Evolutionary conservation across 2,888 invertebrate species (phyloP).

Genomic region (Drosophila dives): DNA sequence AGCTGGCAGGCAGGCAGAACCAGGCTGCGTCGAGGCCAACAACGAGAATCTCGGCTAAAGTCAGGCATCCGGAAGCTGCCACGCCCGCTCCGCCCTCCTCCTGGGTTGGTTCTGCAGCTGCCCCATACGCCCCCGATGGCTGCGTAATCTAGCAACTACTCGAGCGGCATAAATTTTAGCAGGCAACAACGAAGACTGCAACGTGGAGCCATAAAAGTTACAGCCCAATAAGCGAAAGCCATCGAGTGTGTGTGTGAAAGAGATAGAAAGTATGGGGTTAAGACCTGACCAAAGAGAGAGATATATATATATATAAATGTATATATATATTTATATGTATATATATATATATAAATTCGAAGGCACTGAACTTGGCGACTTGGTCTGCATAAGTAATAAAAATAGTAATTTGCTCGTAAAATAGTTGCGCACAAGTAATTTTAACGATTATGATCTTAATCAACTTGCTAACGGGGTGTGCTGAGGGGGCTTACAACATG

Average conservation of each 20-base stretch:
- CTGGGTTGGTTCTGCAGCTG: background rate
- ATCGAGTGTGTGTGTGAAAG: background rate
- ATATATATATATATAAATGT: constrained; percentile 34
- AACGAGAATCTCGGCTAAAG: constrained; percentile 64
- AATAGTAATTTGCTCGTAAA: constrained; percentile 76
- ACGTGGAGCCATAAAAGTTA: constrained; percentile 70
- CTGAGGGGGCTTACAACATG: background rate
- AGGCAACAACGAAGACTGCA: constrained; percentile 55
- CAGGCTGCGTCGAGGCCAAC: constrained; percentile 23
- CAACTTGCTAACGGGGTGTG: constrained; percentile 55
- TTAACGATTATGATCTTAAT: constrained; percentile 81
- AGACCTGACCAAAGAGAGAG: constrained; percentile 48
- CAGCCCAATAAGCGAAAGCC: constrained; percentile 45
- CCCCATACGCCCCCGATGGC: constrained; percentile 16
- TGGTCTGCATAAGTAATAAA: constrained; percentile 77
- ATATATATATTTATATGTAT: constrained; percentile 1
- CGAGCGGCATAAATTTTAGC: constrained; percentile 70
- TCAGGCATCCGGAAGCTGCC: constrained; percentile 62
- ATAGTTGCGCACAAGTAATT: constrained; percentile 80
- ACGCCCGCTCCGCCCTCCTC: background rate
- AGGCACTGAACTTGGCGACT: constrained; percentile 67
- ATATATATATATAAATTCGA: constrained; percentile 60
- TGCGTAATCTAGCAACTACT: constrained; percentile 73
- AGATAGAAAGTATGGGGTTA: constrained; percentile 21
- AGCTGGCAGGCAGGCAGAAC: constrained; percentile 37